Percentiles rank a stretch among this genome's conserved stretches.
Conservation (phyloP, 2,113 vertebrate genomes). For the rabbit (Oryctolagus cuniculus) region mOryCun1.1 NC_091441.1:63590501-63591000, state of each 20-base stretch:
- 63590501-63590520: neutral
- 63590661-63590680: neutral
- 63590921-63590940: neutral
- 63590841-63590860: neutral
- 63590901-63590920: neutral
- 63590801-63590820: neutral
- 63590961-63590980: constrained; percentile 41
- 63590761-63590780: neutral
- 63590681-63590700: neutral
- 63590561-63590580: neutral
- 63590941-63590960: neutral
- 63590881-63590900: neutral
- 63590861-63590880: neutral
- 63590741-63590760: neutral
- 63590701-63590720: neutral
- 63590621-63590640: neutral
- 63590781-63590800: neutral
- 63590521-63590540: neutral
- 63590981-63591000: neutral
- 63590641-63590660: neutral
- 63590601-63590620: neutral
- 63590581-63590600: neutral
- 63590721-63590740: neutral
- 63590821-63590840: neutral
- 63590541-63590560: neutral